Conservation (phyloP, 1,140 invertebrate species). For the Neodiprion lecontei region DNA sequence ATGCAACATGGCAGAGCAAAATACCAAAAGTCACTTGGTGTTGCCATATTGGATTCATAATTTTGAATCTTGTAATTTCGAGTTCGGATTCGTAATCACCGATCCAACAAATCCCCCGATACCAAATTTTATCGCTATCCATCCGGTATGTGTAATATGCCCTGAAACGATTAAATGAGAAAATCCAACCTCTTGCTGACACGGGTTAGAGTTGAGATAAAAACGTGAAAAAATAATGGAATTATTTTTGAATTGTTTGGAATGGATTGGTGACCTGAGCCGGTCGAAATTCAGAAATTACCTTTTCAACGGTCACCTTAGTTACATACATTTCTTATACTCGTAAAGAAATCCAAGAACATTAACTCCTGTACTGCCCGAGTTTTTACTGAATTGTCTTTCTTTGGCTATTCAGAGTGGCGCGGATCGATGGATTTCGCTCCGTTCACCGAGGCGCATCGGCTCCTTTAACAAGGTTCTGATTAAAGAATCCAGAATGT, state of each 20-base stretch:
- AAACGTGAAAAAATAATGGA: too few species aligned
- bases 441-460: neutral
- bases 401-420: too few species aligned
- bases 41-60: too few species aligned
- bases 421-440: neutral
- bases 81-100: conserved; percentile 7
- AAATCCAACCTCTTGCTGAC: too few species aligned
- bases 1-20: neutral
- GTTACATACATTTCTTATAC: too few species aligned
- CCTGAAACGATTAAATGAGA: too few species aligned
- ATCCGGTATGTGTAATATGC: neutral
- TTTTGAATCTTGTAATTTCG: too few species aligned
- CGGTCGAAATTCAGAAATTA: neutral
- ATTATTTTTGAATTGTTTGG: neutral
- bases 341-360: too few species aligned
- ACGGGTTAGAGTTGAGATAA: too few species aligned
- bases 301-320: too few species aligned
- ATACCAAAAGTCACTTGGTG: conserved; percentile 24
- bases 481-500: conserved; percentile 3
- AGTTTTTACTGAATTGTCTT: too few species aligned
- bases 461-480: neutral
- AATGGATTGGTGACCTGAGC: neutral
- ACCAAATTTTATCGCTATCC: neutral
- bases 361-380: too few species aligned
- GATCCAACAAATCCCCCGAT: conserved; percentile 32